phyloP scores from a whole-genome alignment of 2,113 vertebrate species.

The Brachirus orientalis region DNA sequence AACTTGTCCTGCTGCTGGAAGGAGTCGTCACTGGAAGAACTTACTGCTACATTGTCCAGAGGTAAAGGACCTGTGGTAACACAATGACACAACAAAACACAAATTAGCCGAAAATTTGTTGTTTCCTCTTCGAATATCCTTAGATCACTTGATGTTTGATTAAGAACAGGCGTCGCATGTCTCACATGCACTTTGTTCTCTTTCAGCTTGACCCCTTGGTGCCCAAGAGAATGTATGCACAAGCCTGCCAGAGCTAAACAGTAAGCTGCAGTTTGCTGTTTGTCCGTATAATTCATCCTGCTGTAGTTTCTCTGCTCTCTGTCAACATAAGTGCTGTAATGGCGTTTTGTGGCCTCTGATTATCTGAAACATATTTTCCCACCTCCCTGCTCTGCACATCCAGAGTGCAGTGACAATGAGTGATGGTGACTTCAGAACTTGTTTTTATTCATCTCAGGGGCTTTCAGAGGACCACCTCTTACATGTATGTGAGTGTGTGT shows the following conservation, averaged over 20 bases:
- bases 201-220: slow-evolving; percentile 20
- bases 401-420: slow-evolving; percentile 69
- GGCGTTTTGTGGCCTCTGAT: slow-evolving; percentile 62
- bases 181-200: slow-evolving; percentile 58
- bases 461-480: slow-evolving; percentile 67
- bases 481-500: slow-evolving; percentile 10
- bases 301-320: slow-evolving; percentile 59
- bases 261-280: slow-evolving; percentile 40
- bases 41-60: slow-evolving; percentile 86
- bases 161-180: slow-evolving; percentile 58
- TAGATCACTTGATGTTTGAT: slow-evolving; percentile 25
- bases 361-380: slow-evolving; percentile 63
- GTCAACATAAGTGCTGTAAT: slow-evolving; percentile 65
- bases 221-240: slow-evolving; percentile 34
- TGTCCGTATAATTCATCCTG: slow-evolving; percentile 53
- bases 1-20: slow-evolving; percentile 79
- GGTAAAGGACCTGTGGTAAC: slow-evolving; percentile 86
- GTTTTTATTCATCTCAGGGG: slow-evolving; percentile 71
- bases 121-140: slow-evolving; percentile 14
- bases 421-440: slow-evolving; percentile 71
- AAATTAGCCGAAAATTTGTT: slow-evolving; percentile 1
- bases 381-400: slow-evolving; percentile 60
- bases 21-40: slow-evolving; percentile 75
- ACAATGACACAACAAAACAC: slow-evolving; percentile 44
- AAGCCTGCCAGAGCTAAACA: slow-evolving; percentile 30